phyloP scores from a whole-genome alignment of 2,797 vertebrate species.

The Mycteria americana region DNA sequence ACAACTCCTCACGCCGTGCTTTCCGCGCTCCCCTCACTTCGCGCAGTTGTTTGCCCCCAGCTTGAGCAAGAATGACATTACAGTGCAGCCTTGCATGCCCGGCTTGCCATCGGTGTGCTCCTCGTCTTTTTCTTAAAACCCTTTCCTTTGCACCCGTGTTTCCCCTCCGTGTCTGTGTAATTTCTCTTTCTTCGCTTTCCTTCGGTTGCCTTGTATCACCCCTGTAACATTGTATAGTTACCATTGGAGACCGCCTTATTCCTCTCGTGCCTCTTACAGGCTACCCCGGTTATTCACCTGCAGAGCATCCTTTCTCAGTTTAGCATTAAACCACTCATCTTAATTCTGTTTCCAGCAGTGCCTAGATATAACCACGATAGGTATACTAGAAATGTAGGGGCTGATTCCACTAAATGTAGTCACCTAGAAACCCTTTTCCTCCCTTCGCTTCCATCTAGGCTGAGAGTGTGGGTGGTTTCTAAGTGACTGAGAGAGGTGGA shows the following conservation, averaged over 20 bases:
- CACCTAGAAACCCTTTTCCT: conserved; percentile 33
- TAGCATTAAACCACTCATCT: neutral
- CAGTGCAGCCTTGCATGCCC: neutral
- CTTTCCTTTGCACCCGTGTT: neutral
- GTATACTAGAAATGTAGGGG: neutral
- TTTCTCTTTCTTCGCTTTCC: neutral
- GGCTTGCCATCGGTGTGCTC: neutral
- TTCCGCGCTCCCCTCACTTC: neutral
- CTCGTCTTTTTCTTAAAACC: rapidly evolving
- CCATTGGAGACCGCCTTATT: neutral
- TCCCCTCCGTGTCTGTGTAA: neutral
- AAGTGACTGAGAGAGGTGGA: conserved; percentile 27
- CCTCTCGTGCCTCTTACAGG: neutral
- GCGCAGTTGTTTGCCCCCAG: neutral
- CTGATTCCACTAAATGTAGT: neutral
- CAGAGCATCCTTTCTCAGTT: neutral
- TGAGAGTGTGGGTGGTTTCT: conserved; percentile 34
- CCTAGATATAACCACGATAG: neutral
- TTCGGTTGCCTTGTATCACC: neutral
- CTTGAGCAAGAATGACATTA: neutral
- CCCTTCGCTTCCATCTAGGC: neutral
- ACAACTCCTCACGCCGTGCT: neutral
- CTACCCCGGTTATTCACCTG: neutral
- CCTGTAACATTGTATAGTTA: neutral
- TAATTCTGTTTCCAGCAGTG: neutral